Evolutionary conservation across 64 coral and sea anemone species (phyloP).

Genomic region (Catalaphyllia jardinei): DNA sequence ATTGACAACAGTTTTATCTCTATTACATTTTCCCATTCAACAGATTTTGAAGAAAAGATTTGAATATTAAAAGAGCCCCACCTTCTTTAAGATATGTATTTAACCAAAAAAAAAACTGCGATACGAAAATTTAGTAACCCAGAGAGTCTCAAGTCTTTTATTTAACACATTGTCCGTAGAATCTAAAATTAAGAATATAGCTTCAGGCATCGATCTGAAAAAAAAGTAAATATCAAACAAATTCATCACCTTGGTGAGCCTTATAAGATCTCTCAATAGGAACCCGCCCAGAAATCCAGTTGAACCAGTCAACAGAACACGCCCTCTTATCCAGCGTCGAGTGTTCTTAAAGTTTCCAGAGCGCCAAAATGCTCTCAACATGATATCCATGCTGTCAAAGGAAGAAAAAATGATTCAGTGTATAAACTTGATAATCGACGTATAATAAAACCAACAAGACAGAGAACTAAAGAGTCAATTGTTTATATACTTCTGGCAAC

Average conservation of each 20-base stretch:
- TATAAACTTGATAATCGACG: too few relatives aligned
- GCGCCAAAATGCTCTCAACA: conserved; percentile 91
- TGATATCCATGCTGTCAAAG: conserved; percentile 87
- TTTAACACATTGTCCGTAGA: neutral
- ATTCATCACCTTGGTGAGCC: conserved; percentile 69
- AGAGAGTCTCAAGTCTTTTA: neutral
- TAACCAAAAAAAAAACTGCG: too few relatives aligned
- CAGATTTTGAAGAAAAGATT: too few relatives aligned
- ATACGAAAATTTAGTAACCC: too few relatives aligned
- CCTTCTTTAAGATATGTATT: too few relatives aligned
- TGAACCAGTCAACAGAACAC: conserved; percentile 78
- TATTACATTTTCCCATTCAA: too few relatives aligned
- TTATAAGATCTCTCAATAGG: conserved; percentile 72
- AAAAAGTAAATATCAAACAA: neutral
- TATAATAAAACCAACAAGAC: neutral
- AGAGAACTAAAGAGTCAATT: neutral
- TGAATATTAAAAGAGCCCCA: too few relatives aligned
- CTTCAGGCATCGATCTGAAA: neutral
- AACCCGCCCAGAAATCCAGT: conserved; percentile 88
- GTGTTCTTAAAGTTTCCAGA: conserved; percentile 88
- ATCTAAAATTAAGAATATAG: neutral
- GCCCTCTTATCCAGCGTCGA: conserved; percentile 85
- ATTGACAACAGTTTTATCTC: too few relatives aligned
- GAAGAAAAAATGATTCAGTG: neutral
- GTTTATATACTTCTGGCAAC: too few relatives aligned